Evolutionary conservation across 2,888 invertebrate species (phyloP).

Genomic region (Sinhomidia bicolor): DNA sequence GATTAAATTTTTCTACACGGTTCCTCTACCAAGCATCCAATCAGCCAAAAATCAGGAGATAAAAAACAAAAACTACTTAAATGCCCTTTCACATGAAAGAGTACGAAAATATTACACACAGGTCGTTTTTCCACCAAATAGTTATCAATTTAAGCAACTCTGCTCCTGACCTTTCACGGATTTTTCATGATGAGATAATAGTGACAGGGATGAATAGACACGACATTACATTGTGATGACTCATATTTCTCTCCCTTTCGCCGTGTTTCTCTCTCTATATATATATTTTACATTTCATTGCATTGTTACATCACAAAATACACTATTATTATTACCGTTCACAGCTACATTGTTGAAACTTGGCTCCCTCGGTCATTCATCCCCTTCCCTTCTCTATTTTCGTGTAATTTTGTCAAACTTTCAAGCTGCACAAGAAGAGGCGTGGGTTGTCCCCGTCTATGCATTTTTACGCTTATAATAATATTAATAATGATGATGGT

Average conservation of each 20-base stretch:
- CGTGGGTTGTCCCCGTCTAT: neutral
- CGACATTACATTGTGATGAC: neutral
- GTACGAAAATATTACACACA: too few species aligned
- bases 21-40: neutral
- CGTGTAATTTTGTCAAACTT: neutral
- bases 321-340: neutral
- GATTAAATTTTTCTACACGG: too few species aligned
- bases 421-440: neutral
- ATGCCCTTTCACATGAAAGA: neutral
- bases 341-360: neutral
- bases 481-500: too few species aligned
- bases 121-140: neutral
- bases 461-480: neutral
- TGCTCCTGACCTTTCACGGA: slow-evolving; percentile 56
- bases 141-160: neutral
- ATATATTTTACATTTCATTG: neutral
- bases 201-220: neutral
- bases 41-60: neutral
- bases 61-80: neutral
- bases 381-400: slow-evolving; percentile 14
- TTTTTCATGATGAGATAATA: slow-evolving; percentile 14
- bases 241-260: slow-evolving; percentile 32
- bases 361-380: slow-evolving; percentile 3
- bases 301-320: neutral
- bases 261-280: neutral